Base-by-base conservation (phyloP, 2,113 vertebrate species). In the Columbina picui region DNA sequence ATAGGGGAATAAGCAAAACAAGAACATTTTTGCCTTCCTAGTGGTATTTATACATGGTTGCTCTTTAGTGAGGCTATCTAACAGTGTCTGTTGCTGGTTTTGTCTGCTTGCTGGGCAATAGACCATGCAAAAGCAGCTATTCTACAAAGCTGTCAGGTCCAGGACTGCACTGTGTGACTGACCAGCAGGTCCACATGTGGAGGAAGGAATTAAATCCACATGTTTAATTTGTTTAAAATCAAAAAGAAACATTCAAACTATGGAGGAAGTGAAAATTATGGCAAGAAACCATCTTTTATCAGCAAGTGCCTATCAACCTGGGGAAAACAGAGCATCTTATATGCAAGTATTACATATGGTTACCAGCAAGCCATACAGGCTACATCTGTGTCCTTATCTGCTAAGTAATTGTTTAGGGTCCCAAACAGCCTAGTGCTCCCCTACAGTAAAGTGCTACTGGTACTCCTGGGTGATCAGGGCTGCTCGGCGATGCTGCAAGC, bases 261-360 rank as follows among this genome's bases (percentile, higher is more conserved):
- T 32, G 73, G 91, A 96, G 32, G 19, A 87, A 87, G 64, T 52
- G 8, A 32, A 81, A 94, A 64, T 25, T 53, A 36, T 10, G 7
- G 36, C 39, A 84, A 92, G 69, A 89, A 92, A 50, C 5, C 2
- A 1, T 49, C 19, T 26, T 84, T 86, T 78, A 67, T 36, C 39
- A 78, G 57, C 20, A 67, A 52, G 12, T 34, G 12, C 32, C n/a
- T 77, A 29, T 56, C 41, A 52, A 19, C 13, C 23, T 19, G 5
- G 12, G 20, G 45, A 45, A 90, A 74, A 88, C 0, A 0, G 30
- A 0, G 2, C 29, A 21, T n/a, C 45, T 65, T 69, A 23, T 0
- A 25, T 4, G 27, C 20, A 39, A 10, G 1, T 59, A 39, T 64
- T 60, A 82, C 77, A 73, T 19, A 45, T 45, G 43, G 43, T 19